Conservation (phyloP, 2,888 invertebrate genomes). For the Eubasilissa splendida region DNA sequence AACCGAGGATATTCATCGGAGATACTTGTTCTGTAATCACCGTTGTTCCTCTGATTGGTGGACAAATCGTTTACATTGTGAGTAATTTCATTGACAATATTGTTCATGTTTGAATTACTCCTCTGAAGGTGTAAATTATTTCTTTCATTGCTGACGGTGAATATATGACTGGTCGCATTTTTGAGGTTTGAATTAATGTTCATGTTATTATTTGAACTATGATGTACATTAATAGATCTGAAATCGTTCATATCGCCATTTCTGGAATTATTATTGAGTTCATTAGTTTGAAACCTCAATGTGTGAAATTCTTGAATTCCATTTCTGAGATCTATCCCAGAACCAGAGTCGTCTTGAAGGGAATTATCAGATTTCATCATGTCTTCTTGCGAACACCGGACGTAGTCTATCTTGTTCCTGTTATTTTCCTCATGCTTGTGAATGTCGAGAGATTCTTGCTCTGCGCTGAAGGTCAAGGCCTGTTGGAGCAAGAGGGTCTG, state of each 20-base stretch:
- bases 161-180: slow-evolving; percentile 50
- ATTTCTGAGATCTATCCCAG: slow-evolving; percentile 56
- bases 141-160: slow-evolving; percentile 29
- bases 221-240: slow-evolving; percentile 41
- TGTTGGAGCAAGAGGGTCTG: slow-evolving; percentile 67
- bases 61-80: slow-evolving; percentile 54
- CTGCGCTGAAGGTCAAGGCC: slow-evolving; percentile 65
- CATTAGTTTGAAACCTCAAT: slow-evolving; percentile 49
- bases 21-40: slow-evolving; percentile 43
- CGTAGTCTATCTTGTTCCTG: slow-evolving; percentile 57
- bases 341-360: slow-evolving; percentile 41
- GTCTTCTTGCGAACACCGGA: slow-evolving; percentile 52
- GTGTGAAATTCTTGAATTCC: slow-evolving; percentile 52
- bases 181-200: slow-evolving; percentile 50
- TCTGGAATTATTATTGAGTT: slow-evolving; percentile 51
- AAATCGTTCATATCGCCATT: slow-evolving; percentile 54
- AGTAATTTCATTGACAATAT: slow-evolving; percentile 51
- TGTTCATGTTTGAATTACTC: slow-evolving; percentile 48
- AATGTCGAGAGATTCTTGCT: slow-evolving; percentile 59
- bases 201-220: slow-evolving; percentile 39
- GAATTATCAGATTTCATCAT: slow-evolving; percentile 44
- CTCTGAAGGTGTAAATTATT: slow-evolving; percentile 52
- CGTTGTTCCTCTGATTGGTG: slow-evolving; percentile 50
- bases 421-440: slow-evolving; percentile 27
- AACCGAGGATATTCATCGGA: slow-evolving; percentile 40